Base-by-base conservation (phyloP, 2,888 invertebrate species). In the Pyrgus malvae region DNA sequence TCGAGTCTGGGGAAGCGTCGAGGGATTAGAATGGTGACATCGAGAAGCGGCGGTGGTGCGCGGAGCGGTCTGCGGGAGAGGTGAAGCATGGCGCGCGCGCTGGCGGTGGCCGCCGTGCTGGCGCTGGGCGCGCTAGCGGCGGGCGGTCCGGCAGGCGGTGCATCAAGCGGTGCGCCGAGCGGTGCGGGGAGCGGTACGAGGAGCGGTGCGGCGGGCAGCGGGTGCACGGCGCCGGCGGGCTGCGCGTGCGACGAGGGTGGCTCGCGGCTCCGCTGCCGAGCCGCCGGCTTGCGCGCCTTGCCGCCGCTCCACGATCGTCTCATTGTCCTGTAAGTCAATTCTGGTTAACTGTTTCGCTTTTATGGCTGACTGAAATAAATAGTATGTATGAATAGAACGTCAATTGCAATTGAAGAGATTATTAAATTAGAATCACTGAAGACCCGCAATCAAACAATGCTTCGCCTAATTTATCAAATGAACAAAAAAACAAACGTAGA, bases 201-300 rank as follows among this genome's bases (percentile, higher is more conserved):
- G 35, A 45, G 37, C 31, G 63, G 55, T 56, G 67, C 58, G 46
- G 51, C 45, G 58, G 4, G 35, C 35, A 37, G 56, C 38, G 58
- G 51, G 48, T 44, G 57, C 33, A 45, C 48, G 51, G 46, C 45
- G 41, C 57, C 63, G 55, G 58, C 61, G 59, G 66, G 65, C 42
- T 77, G 80, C 78, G 67, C 72, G 61, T 78, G 81, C 78, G 59
- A 59, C 67, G 80, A 73, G 56, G 75, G 71, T 56, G 78, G 75
- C 66, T 63, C 76, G 54, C 70, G 76, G 57, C 69, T 82, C 29
- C 61, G 65, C 33, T 84, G 84, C 68, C 80, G 83, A 64, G 72
- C 64, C 57, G 78, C 73, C 46, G 76, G 68, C 27, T 75, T 83
- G 60, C 68, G 63, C 44, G 67, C 65, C 48, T 65, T 83, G 70